Conservation (phyloP, 2,888 invertebrate species). For the Neoascia interrupta region DNA sequence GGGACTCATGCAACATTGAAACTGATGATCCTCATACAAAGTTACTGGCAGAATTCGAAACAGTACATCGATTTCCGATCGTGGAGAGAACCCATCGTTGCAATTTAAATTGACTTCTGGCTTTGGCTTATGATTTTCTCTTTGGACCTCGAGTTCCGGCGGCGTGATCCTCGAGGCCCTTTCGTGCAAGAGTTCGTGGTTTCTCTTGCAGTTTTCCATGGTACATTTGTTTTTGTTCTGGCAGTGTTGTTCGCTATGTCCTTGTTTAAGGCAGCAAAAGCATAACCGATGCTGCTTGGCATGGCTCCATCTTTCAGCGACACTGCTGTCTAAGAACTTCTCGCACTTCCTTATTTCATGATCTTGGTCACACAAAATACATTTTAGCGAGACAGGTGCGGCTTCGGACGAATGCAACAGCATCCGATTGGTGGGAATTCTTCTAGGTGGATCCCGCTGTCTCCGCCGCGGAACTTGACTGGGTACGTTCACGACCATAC, state of each 20-base stretch:
- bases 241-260: conserved; percentile 1
- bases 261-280: conserved; percentile 35
- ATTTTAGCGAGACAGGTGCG: not conserved
- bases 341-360: not conserved
- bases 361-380: not conserved
- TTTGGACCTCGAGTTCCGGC: too few relatives aligned
- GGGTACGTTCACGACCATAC: not conserved
- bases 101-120: not conserved
- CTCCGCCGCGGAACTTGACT: not conserved
- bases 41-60: not conserved
- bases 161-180: too few relatives aligned
- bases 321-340: not conserved
- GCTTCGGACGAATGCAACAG: not conserved
- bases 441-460: not conserved
- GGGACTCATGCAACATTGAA: not conserved
- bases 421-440: not conserved
- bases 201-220: not conserved
- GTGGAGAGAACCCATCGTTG: not conserved
- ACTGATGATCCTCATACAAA: not conserved
- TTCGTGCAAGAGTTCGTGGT: not conserved
- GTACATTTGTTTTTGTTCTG: not conserved
- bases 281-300: not conserved
- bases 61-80: not conserved
- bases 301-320: not conserved
- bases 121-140: not conserved